A percentile compares a stretch with the other conserved stretches of the same genome.
phyloP scores from a whole-genome alignment of 2,888 invertebrate species.

The Patella caerulea region DNA sequence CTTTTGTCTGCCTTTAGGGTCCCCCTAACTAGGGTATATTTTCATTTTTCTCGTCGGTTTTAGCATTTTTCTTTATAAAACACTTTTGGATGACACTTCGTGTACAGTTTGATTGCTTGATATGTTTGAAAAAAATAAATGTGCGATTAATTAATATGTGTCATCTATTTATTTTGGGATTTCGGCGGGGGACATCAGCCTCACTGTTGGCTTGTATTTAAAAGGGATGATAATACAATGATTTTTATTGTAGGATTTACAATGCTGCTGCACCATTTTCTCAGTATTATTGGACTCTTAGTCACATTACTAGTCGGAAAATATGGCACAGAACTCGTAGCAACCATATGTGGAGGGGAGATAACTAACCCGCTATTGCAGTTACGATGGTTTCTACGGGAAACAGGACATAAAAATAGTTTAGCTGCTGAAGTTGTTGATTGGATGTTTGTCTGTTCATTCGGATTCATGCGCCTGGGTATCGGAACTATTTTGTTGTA shows the following conservation, averaged over 20 bases:
- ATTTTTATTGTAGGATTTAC: conserved; percentile 57
- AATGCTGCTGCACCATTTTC: conserved; percentile 68
- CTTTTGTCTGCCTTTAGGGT: too few species aligned
- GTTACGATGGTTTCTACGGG: conserved; percentile 67
- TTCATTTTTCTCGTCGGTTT: too few species aligned
- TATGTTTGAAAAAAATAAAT: too few species aligned
- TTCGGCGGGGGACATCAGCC: too few species aligned
- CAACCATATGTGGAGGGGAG: conserved; percentile 67
- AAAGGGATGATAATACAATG: background rate
- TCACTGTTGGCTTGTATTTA: too few species aligned
- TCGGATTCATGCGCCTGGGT: conserved; percentile 62
- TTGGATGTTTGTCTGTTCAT: conserved; percentile 62
- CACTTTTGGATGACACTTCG: too few species aligned
- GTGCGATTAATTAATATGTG: too few species aligned
- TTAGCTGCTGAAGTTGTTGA: conserved; percentile 60
- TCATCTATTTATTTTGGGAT: too few species aligned
- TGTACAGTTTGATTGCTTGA: too few species aligned
- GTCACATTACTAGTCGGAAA: conserved; percentile 50
- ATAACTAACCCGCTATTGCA: conserved; percentile 70
- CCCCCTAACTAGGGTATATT: too few species aligned
- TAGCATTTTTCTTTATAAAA: too few species aligned
- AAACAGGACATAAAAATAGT: conserved; percentile 53
- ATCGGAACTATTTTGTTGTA: conserved; percentile 61
- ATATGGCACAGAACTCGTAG: conserved; percentile 68
- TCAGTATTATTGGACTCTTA: conserved; percentile 62